Conservation (phyloP, 2,888 invertebrate species). For the Ichneumon xanthorius region DNA sequence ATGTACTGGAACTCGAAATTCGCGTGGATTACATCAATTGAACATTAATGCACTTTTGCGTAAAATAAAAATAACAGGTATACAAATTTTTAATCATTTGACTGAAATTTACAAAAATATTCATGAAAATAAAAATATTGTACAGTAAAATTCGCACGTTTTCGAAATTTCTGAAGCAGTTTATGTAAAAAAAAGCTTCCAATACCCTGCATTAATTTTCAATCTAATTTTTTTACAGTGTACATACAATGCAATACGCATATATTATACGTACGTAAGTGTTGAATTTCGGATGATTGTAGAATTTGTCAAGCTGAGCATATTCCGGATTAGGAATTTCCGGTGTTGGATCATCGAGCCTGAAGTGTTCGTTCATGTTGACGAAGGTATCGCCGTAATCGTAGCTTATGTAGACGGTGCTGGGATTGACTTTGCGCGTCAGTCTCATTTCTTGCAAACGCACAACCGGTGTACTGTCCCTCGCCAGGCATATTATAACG, state of each 20-base stretch:
- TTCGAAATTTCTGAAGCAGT: no score
- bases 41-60: no score
- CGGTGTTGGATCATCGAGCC: conserved; percentile 84
- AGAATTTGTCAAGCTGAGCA: conserved; percentile 93
- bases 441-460: conserved; percentile 72
- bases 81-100: background rate
- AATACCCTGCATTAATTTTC: no score
- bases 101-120: no score
- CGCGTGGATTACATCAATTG: no score
- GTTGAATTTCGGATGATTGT: conserved; percentile 92
- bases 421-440: conserved; percentile 85
- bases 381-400: conserved; percentile 93
- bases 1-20: no score
- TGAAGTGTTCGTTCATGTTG: conserved; percentile 90
- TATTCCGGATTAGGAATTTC: conserved; percentile 81
- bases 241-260: background rate
- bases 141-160: no score
- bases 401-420: conserved; percentile 93
- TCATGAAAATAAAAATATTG: no score
- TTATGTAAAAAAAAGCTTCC: no score
- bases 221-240: no score
- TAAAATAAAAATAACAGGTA: no score
- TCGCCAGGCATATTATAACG: conserved; percentile 94
- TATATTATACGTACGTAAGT: conserved; percentile 89
- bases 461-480: conserved; percentile 88